A percentile compares a stretch with the other conserved stretches of the same genome.
Evolutionary conservation across 2,888 invertebrate genomes (phyloP).

Genomic region (Cepaea hortensis): DNA sequence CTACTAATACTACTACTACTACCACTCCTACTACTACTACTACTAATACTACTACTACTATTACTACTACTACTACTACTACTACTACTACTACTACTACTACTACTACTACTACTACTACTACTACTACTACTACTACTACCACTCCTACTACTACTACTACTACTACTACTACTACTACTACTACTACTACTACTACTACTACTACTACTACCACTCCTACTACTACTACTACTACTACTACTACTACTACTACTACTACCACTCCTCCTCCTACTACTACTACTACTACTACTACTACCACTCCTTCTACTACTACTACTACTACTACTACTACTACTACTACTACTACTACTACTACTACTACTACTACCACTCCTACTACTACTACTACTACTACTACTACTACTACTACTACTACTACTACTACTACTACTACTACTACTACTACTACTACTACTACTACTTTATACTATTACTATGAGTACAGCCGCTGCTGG

Average conservation of each 20-base stretch:
- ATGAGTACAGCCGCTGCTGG: no score
- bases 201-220: background rate
- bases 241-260: background rate
- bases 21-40: background rate
- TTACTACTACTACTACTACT: background rate
- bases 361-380: background rate
- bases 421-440: background rate
- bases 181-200: background rate
- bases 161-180: background rate
- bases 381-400: background rate
- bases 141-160: no score
- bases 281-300: background rate
- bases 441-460: conserved; percentile 12
- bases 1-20: background rate
- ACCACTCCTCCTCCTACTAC: no score
- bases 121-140: no score
- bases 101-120: no score
- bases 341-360: background rate
- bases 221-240: background rate
- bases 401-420: background rate
- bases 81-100: no score
- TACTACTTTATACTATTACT: no score
- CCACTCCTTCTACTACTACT: background rate
- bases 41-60: background rate
- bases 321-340: background rate